Conservation (phyloP, 2,797 vertebrate genomes). For the Merluccius polli region DNA sequence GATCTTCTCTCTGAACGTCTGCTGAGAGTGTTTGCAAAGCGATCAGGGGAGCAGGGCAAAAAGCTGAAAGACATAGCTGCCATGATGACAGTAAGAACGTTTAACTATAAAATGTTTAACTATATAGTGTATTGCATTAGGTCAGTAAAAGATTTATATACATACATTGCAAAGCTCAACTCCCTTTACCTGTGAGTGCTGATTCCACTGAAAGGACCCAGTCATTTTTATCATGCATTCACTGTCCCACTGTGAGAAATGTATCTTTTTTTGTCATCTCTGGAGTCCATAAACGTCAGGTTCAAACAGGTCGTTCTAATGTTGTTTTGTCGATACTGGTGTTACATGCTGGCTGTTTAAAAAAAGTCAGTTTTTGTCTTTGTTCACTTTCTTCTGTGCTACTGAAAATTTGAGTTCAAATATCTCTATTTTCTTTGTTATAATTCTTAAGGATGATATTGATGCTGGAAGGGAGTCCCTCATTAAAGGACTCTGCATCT, state of each 20-base stretch:
- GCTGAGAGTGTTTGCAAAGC: slow-evolving; percentile 15
- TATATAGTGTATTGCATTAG: no score
- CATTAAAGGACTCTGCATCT: no score
- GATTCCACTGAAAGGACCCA: not conserved
- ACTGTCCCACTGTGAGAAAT: no score
- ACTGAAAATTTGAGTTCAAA: no score
- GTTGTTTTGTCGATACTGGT: not conserved
- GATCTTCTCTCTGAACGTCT: slow-evolving; percentile 13
- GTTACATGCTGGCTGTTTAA: no score
- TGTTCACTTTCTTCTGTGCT: not conserved
- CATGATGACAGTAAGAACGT: no score
- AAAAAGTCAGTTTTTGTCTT: no score
- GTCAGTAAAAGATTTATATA: slow-evolving; percentile 1
- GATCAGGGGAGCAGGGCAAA: slow-evolving; percentile 8
- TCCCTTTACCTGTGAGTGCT: not conserved
- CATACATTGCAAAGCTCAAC: slow-evolving; percentile 12
- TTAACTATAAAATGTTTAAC: no score
- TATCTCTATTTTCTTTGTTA: no score
- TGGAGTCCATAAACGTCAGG: not conserved
- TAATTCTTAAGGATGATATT: no score
- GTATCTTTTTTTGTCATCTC: not conserved
- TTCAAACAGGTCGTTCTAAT: not conserved
- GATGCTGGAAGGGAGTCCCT: no score
- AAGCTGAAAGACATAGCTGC: slow-evolving; percentile 12
- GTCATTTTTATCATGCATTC: not conserved